phyloP scores from a whole-genome alignment of 2,888 invertebrate species.

The Coecobrya sp. region DNA sequence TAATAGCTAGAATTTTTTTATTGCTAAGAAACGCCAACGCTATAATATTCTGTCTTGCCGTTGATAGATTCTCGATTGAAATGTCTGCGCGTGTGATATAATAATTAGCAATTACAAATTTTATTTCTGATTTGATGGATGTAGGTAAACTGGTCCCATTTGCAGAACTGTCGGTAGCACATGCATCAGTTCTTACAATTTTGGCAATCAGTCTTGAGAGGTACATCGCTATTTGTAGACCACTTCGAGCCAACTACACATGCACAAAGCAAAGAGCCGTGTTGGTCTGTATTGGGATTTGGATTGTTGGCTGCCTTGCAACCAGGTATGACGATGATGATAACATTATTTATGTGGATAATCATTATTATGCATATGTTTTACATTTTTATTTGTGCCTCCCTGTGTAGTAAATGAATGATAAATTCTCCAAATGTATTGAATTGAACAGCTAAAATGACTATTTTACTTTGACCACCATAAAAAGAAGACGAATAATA shows the following conservation, averaged over 20 bases:
- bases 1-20: too few relatives aligned
- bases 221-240: conserved; percentile 88
- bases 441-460: background rate
- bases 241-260: conserved; percentile 88
- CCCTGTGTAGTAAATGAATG: too few relatives aligned
- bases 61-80: too few relatives aligned
- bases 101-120: background rate
- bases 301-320: conserved; percentile 87
- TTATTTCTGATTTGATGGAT: conserved; percentile 86
- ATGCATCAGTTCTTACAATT: conserved; percentile 97
- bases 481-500: conserved; percentile 1
- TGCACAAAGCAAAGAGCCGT: conserved; percentile 87
- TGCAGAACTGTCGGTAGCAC: conserved; percentile 96
- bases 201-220: conserved; percentile 97
- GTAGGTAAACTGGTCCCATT: conserved; percentile 97
- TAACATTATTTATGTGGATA: background rate
- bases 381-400: background rate
- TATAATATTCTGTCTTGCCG: too few relatives aligned
- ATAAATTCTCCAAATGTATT: background rate
- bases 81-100: background rate
- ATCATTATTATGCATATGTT: background rate
- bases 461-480: background rate
- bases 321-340: conserved; percentile 85
- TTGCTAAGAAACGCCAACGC: too few relatives aligned
- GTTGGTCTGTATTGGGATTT: conserved; percentile 87